Evolutionary conservation across 2,888 invertebrate species (phyloP).

Genomic region (Stenodera caucasica): DNA sequence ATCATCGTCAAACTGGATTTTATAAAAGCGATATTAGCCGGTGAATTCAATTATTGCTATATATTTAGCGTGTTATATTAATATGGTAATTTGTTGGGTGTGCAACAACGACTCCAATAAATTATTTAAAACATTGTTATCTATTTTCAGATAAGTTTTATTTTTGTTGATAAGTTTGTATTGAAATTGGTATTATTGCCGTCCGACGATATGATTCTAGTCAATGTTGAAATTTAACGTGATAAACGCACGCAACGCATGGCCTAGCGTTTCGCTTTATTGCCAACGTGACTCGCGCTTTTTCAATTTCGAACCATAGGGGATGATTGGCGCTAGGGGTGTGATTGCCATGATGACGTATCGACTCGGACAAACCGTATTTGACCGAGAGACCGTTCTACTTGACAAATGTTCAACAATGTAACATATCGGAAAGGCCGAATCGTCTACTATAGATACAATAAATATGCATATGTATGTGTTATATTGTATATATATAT

Average conservation of each 20-base stretch:
- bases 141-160: too few species aligned
- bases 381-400: slow-evolving; percentile 44
- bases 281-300: slow-evolving; percentile 58
- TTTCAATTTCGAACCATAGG: slow-evolving; percentile 56
- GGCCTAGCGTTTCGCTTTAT: slow-evolving; percentile 55
- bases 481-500: slow-evolving; percentile 24
- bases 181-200: not conserved
- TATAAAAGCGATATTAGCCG: too few species aligned
- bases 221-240: slow-evolving; percentile 46
- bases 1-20: too few species aligned
- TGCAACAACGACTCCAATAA: too few species aligned
- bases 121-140: too few species aligned
- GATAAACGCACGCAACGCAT: slow-evolving; percentile 56
- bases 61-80: too few species aligned
- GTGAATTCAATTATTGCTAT: too few species aligned
- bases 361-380: slow-evolving; percentile 51
- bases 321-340: slow-evolving; percentile 58
- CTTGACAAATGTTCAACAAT: slow-evolving; percentile 49
- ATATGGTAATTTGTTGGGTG: too few species aligned
- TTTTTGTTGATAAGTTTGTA: too few species aligned
- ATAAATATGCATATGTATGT: slow-evolving; percentile 37
- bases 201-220: slow-evolving; percentile 43
- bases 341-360: slow-evolving; percentile 58
- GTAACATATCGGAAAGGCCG: slow-evolving; percentile 38
- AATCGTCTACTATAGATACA: slow-evolving; percentile 33